Evolutionary conservation across 1,140 invertebrate species (phyloP).

Genomic region (Drosophila burlai): DNA sequence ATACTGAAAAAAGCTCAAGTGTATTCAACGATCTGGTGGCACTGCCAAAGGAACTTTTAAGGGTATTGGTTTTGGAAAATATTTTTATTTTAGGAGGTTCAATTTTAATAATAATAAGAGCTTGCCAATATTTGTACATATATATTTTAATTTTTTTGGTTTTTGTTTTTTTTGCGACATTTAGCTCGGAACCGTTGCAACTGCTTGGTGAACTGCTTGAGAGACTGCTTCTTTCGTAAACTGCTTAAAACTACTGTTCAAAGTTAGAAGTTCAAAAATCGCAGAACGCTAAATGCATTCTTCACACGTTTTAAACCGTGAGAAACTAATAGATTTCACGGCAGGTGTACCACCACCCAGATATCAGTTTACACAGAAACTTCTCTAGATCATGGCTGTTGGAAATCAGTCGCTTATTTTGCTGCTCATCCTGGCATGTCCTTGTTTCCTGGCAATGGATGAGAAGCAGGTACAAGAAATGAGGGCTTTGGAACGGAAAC

Average conservation of each 20-base stretch:
- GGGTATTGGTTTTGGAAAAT: too few species aligned
- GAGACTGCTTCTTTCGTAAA: fast-evolving
- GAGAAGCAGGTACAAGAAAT: conserved; percentile 2
- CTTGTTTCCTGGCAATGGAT: not conserved
- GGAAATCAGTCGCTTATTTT: conserved; percentile 13
- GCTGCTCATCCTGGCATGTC: conserved; percentile 2
- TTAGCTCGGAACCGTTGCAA: too few species aligned
- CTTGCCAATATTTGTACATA: too few species aligned
- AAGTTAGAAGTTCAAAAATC: not conserved
- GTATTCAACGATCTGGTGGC: too few species aligned
- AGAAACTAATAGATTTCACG: not conserved
- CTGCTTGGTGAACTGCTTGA: not conserved
- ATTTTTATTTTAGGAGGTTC: too few species aligned
- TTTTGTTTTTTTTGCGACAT: too few species aligned
- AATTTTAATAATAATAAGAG: too few species aligned
- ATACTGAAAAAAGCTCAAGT: too few species aligned
- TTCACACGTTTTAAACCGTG: not conserved
- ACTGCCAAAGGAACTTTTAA: too few species aligned
- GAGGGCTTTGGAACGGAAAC: conserved; percentile 17
- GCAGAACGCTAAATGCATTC: not conserved
- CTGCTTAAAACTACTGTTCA: not conserved
- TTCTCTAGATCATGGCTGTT: conserved; percentile 21
- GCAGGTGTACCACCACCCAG: not conserved
- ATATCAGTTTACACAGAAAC: not conserved
- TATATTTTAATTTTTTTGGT: too few species aligned